These are phyloP conservation scores for Microctonus aethiopoides DNA, from an alignment of 2,888 invertebrate genomes.

Conservation along the genomic window DNA sequence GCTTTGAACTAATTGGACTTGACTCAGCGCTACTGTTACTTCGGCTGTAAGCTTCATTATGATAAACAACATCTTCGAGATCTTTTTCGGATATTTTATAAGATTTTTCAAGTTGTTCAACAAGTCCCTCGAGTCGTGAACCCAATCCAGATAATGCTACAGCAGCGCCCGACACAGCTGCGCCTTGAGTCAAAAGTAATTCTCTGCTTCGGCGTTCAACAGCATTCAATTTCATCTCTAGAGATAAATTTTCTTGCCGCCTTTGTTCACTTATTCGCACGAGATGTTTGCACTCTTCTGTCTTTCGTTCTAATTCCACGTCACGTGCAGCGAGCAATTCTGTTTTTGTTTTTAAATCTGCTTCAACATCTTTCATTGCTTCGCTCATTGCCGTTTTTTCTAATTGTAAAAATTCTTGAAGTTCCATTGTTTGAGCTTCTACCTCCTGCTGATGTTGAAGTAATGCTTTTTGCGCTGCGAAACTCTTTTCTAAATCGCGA, in stretches of 20 bases:
- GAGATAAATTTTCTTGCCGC: constrained; percentile 76
- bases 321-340: constrained; percentile 68
- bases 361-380: constrained; percentile 82
- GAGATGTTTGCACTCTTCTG: constrained; percentile 82
- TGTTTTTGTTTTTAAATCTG: constrained; percentile 69
- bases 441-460: constrained; percentile 81
- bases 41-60: constrained; percentile 79
- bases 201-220: constrained; percentile 75
- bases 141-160: constrained; percentile 77
- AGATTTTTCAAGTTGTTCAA: constrained; percentile 78
- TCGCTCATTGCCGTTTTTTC: constrained; percentile 85
- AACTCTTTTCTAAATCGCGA: constrained; percentile 76
- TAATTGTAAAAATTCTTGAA: constrained; percentile 88
- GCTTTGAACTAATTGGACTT: constrained; percentile 69
- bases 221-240: constrained; percentile 75
- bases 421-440: constrained; percentile 83
- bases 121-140: constrained; percentile 76
- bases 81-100: constrained; percentile 82
- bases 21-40: constrained; percentile 79
- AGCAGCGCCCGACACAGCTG: constrained; percentile 77
- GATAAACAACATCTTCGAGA: constrained; percentile 82
- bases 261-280: constrained; percentile 85
- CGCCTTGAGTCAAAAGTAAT: constrained; percentile 76
- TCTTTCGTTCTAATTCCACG: constrained; percentile 73
- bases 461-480: constrained; percentile 76